Conservation (phyloP, 2,797 vertebrate genomes). For the Paedocypris micromegethes region DNA sequence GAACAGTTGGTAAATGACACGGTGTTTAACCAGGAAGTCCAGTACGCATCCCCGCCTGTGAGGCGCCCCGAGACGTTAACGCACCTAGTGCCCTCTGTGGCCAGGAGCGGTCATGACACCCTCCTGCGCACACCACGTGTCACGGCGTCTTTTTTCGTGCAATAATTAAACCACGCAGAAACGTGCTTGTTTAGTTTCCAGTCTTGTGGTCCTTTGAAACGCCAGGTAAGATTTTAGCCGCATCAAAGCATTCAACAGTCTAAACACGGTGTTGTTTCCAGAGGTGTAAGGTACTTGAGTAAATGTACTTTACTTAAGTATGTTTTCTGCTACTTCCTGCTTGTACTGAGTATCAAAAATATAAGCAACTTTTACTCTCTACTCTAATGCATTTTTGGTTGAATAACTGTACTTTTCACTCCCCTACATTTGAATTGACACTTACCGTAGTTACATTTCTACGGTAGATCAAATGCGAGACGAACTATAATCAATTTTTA, state of each 20-base stretch:
- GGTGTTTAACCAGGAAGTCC: conserved; percentile 67
- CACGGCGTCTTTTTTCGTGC: background rate
- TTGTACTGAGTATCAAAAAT: too few species aligned
- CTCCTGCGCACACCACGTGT: background rate
- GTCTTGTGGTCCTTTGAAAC: conserved; percentile 11
- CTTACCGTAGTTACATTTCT: too few species aligned
- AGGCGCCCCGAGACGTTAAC: conserved; percentile 27
- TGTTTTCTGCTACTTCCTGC: too few species aligned
- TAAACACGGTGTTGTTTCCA: conserved; percentile 54
- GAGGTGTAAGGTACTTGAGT: too few species aligned
- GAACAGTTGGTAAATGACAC: background rate
- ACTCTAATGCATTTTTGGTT: too few species aligned
- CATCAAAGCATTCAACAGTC: conserved; percentile 33
- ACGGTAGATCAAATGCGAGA: too few species aligned
- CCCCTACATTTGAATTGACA: too few species aligned
- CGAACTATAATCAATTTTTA: too few species aligned
- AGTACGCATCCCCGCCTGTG: conserved; percentile 33
- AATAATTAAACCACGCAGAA: too few species aligned
- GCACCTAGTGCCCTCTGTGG: conserved; percentile 40
- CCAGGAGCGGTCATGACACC: conserved; percentile 33
- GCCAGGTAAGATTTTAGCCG: conserved; percentile 11
- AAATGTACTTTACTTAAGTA: too few species aligned
- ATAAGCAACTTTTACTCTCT: too few species aligned
- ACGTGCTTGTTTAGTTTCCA: background rate
- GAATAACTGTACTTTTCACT: too few species aligned